These are phyloP conservation scores for Apamea epomidion DNA, from an alignment of 2,888 invertebrate species.

Conservation along the genomic window DNA sequence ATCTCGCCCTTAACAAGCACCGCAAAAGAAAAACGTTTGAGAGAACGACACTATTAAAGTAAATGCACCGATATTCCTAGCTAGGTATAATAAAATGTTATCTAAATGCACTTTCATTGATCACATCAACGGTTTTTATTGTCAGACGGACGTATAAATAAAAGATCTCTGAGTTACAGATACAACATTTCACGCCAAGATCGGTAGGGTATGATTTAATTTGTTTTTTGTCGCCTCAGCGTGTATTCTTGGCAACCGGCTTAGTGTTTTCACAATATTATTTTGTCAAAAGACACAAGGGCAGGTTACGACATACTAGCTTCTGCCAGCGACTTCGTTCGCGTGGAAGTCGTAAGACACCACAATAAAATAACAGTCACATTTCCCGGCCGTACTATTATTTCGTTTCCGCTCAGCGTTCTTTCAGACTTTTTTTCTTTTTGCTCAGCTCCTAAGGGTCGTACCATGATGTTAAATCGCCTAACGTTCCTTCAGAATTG, in stretches of 20 bases:
- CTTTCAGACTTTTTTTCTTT: not conserved
- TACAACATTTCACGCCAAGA: conserved; percentile 26
- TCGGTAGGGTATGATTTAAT: conserved; percentile 29
- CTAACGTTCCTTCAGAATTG: not conserved
- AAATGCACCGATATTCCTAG: conserved; percentile 34
- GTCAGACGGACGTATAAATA: conserved; percentile 14
- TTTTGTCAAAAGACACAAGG: conserved; percentile 2
- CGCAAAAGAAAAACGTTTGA: conserved; percentile 35
- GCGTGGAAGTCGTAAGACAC: not conserved
- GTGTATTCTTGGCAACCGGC: conserved; percentile 43
- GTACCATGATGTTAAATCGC: not conserved
- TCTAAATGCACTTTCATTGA: conserved; percentile 52
- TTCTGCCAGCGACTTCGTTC: not conserved
- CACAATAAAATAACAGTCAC: not conserved
- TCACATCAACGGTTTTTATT: conserved; percentile 45
- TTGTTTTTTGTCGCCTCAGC: conserved; percentile 21
- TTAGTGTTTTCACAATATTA: conserved; percentile 16
- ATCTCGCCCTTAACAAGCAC: conserved; percentile 33
- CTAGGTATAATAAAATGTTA: conserved; percentile 39
- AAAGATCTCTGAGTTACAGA: conserved; percentile 13
- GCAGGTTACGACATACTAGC: not conserved
- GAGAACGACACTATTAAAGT: conserved; percentile 45
- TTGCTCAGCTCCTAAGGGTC: not conserved
- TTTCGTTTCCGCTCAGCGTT: not conserved
- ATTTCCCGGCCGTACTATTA: not conserved